These are phyloP conservation scores for Ptychobarbus kaznakovi DNA, from an alignment of 2,797 vertebrate genomes.

Conservation along the genomic window DNA sequence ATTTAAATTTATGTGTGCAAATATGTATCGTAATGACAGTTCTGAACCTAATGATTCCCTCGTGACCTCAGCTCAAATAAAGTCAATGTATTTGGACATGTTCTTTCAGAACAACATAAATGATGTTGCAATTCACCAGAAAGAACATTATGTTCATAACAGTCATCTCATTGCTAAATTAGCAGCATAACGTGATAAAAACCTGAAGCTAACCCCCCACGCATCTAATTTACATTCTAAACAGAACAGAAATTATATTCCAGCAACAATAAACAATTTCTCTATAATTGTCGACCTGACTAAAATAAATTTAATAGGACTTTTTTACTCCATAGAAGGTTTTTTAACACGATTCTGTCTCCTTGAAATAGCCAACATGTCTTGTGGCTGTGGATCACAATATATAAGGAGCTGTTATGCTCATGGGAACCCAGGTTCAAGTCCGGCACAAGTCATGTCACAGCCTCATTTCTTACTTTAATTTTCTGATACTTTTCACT, in stretches of 20 bases:
- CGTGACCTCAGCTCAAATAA: conserved; percentile 38
- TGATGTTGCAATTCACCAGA: conserved; percentile 41
- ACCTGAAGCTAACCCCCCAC: conserved; percentile 33
- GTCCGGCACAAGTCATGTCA: background rate
- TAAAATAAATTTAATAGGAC: background rate
- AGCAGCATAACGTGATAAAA: conserved; percentile 56
- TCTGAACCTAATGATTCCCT: conserved; percentile 53
- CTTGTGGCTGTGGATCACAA: background rate
- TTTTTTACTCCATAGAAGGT: background rate
- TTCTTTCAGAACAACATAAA: conserved; percentile 46
- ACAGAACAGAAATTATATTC: background rate
- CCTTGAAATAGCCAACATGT: background rate
- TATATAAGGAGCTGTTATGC: background rate
- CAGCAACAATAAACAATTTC: background rate
- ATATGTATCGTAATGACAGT: conserved; percentile 63
- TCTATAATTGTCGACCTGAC: background rate
- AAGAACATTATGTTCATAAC: conserved; percentile 38
- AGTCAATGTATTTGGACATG: conserved; percentile 31
- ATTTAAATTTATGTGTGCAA: conserved; percentile 52
- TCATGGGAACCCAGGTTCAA: background rate
- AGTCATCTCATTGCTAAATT: conserved; percentile 22
- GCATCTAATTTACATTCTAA: conserved; percentile 35
- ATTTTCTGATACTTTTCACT: background rate
- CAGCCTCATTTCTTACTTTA: background rate
- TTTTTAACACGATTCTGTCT: background rate